These are phyloP conservation scores for Allolobophora icterica DNA, from an alignment of 2,888 invertebrate species.

Conservation along the genomic window DNA sequence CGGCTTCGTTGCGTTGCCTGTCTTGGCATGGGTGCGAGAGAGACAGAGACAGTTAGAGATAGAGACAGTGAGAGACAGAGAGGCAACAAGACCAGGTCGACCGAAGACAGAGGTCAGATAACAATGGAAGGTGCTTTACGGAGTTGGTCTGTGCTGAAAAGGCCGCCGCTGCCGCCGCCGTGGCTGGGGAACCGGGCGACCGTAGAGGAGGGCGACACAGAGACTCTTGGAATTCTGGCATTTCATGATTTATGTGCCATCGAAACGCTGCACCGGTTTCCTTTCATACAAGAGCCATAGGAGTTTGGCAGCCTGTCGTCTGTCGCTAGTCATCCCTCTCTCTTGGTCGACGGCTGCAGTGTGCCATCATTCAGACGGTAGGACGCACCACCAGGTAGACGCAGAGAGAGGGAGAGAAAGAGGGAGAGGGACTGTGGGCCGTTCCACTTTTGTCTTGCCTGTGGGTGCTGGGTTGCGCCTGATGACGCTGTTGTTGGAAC, in stretches of 20 bases:
- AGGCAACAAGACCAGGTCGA: neutral
- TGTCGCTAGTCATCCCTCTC: neutral
- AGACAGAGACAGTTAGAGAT: neutral
- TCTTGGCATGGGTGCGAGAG: neutral
- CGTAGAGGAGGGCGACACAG: too few species aligned
- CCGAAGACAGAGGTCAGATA: neutral
- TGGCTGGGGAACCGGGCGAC: neutral
- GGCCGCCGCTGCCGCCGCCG: neutral
- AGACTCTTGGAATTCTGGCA: conserved; percentile 8
- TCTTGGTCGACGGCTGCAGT: neutral
- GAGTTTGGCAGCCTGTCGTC: neutral
- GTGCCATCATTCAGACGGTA: too few species aligned
- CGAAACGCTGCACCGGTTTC: conserved; percentile 17
- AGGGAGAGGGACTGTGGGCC: neutral
- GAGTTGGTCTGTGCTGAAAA: neutral
- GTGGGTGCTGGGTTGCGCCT: neutral
- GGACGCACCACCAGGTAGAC: too few species aligned
- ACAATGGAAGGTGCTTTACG: conserved; percentile 11
- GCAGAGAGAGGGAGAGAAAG: too few species aligned
- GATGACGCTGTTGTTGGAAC: neutral
- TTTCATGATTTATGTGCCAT: neutral
- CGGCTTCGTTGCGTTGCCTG: conserved; percentile 11
- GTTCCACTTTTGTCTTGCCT: neutral
- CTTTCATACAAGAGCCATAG: neutral
- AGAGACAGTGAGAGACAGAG: neutral